Conservation (phyloP, 2,888 invertebrate genomes). For the Punctoribates punctum region DNA sequence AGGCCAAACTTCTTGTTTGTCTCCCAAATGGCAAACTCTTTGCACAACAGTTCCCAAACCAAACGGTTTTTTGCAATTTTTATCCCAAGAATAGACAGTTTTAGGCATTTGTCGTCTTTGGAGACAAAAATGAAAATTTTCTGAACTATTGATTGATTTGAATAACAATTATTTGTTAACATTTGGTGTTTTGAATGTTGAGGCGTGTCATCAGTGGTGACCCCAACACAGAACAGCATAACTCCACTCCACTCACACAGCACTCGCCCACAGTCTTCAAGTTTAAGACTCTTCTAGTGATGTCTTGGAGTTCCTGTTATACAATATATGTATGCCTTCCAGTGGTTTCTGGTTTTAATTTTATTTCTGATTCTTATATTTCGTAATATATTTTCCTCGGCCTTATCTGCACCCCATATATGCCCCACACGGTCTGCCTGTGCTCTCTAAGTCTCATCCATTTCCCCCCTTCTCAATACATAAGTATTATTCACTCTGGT, state of each 20-base stretch:
- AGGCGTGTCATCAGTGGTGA: slow-evolving; percentile 15
- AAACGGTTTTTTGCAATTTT: not conserved
- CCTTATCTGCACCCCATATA: slow-evolving; percentile 3
- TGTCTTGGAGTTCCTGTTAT: slow-evolving; percentile 13
- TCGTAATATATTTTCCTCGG: not conserved
- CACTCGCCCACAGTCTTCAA: slow-evolving; percentile 10
- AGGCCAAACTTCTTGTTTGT: not conserved
- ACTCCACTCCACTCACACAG: not conserved
- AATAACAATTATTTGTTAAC: slow-evolving; percentile 1
- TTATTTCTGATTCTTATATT: not conserved
- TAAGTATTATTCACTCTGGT: not conserved
- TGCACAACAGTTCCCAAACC: not conserved
- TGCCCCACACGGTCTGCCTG: not conserved
- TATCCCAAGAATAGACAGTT: not conserved
- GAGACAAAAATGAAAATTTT: not conserved
- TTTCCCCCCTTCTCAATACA: not conserved
- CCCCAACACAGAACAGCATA: not conserved
- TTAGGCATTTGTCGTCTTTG: not conserved
- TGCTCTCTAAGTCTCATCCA: not conserved
- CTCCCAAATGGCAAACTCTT: not conserved
- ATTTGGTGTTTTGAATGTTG: not conserved
- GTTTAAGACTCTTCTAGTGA: not conserved
- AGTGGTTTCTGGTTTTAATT: slow-evolving; percentile 8
- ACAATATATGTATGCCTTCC: slow-evolving; percentile 1
- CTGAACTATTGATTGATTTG: not conserved